Percentiles rank a stretch among this genome's conserved stretches.
These are phyloP conservation scores for Coenonympha arcania DNA, from an alignment of 2,888 invertebrate genomes.

Conservation along the genomic window DNA sequence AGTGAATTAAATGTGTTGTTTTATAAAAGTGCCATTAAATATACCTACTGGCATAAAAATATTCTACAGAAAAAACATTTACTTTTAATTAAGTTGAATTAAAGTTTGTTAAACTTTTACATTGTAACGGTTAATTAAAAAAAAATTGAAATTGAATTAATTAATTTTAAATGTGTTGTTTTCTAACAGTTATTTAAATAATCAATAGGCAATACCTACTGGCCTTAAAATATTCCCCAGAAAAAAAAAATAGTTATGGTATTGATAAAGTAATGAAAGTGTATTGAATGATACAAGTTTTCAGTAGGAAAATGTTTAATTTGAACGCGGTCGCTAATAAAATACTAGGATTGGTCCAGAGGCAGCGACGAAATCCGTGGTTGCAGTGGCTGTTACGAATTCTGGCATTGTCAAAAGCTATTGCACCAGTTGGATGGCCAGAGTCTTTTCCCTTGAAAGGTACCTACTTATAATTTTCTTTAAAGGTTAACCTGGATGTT, in stretches of 20 bases:
- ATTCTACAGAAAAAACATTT: too few relatives aligned
- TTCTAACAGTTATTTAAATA: too few relatives aligned
- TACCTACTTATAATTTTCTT: conserved; percentile 24
- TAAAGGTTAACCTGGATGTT: too few relatives aligned
- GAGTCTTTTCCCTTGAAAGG: conserved; percentile 41
- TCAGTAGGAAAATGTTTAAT: conserved; percentile 27
- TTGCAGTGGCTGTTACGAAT: conserved; percentile 42
- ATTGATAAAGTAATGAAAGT: not conserved
- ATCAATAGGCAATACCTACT: too few relatives aligned
- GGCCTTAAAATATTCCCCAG: too few relatives aligned
- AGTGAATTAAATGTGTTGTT: too few relatives aligned
- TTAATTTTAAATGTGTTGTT: too few relatives aligned
- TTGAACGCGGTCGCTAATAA: conserved; percentile 39
- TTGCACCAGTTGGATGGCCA: conserved; percentile 52
- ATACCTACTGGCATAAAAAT: too few relatives aligned
- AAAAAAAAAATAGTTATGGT: too few relatives aligned
- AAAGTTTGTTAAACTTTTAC: too few relatives aligned
- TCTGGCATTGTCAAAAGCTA: conserved; percentile 44
- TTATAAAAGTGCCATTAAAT: too few relatives aligned
- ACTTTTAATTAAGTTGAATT: too few relatives aligned
- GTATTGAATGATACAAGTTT: not conserved
- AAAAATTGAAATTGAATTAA: not conserved
- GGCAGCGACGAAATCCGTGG: conserved; percentile 34
- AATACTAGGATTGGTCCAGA: conserved; percentile 40
- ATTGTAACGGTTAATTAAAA: not conserved